These are phyloP conservation scores for Ctenodactylus gundi DNA, from an alignment of 2,113 vertebrate species.

Conservation along the genomic window DNA sequence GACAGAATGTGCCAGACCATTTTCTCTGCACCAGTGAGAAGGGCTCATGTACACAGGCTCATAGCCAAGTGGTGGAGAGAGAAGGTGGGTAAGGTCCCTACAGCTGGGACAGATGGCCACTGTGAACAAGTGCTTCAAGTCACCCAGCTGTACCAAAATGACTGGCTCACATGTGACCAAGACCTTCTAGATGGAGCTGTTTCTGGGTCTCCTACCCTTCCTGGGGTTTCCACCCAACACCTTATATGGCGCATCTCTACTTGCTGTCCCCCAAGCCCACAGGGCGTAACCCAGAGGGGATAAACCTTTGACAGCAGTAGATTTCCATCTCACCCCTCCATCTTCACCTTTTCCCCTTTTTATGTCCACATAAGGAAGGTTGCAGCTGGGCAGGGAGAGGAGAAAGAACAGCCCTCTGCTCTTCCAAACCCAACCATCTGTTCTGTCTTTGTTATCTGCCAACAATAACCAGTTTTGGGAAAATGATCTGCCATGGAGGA, in stretches of 20 bases:
- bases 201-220: neutral
- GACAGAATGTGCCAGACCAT: neutral
- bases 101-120: neutral
- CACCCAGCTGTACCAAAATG: neutral
- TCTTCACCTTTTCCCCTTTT: neutral
- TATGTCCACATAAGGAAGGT: neutral
- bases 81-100: too few species aligned
- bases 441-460: neutral
- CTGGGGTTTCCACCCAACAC: neutral
- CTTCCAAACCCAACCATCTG: neutral
- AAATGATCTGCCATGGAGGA: neutral
- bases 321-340: neutral
- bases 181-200: neutral
- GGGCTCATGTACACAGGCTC: neutral
- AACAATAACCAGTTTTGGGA: neutral
- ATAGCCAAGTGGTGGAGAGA: neutral
- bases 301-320: neutral
- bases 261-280: neutral
- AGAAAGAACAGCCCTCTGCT: neutral
- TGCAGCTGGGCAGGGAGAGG: neutral
- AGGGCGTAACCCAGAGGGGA: neutral
- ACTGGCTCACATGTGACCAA: neutral
- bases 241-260: neutral
- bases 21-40: neutral
- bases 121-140: too few species aligned